Evolutionary conservation across 2,888 invertebrate species (phyloP), one percentile per base, ranked within the genome.

Genomic region (Bombylius major): DNA sequence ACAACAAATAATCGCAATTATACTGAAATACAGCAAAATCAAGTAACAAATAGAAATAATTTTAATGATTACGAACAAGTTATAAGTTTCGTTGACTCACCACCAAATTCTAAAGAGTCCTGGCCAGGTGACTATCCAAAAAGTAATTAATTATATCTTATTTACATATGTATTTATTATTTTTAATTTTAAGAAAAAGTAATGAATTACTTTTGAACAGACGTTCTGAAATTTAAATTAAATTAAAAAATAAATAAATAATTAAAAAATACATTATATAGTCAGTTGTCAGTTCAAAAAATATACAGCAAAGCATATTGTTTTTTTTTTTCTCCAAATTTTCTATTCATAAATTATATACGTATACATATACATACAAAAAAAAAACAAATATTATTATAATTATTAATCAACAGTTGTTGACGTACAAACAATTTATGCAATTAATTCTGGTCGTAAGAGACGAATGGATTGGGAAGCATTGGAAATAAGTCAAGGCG

Each of bases 381-480:
- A 36, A 7, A 36, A 36, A 7, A 36, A 36, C 1, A 36, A 5
- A 36, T 36, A 36, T 36, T 7, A 36, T 7, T 7, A 7, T 36
- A 7, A 36, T 7, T 36, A 8, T 36, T 42, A 71, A 61, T 71
- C 72, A 31, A 69, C 69, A 56, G 72, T 73, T 47, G 68, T 73
- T 56, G 72, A 73, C 66, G 73, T 73, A 44, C 70, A 72, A 62
- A 71, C 73, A 42, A 69, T 73, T 62, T 71, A 68, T 60, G 64
- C 69, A 50, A 65, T 66, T 58, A 66, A 67, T 60, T 65, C 67
- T 56, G 67, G 69, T 60, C 73, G 73, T 62, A 75, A 75, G 65
- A 72, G 75, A 66, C 74, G 73, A 70, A 73, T 73, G 72, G 75
- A 75, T 69, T 75, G 75, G 75, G 72, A 72, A 62, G 66, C 72